Base-by-base conservation (phyloP, 1,140 invertebrate species). In the Galendromus occidentalis region DNA sequence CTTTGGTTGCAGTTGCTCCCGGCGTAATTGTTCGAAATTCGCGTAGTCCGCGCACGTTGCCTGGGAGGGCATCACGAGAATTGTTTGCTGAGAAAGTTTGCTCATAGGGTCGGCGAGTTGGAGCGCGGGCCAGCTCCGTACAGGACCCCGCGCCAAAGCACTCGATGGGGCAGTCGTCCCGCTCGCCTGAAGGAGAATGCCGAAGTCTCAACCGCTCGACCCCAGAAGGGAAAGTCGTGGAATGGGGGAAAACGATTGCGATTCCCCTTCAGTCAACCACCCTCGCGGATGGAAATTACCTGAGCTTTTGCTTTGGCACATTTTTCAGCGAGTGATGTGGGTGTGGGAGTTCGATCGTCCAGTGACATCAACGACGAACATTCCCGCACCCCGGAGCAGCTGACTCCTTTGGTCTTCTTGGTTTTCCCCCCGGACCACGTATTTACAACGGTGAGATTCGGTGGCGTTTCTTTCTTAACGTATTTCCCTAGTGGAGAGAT, bases 241-340 rank as follows among this genome's bases (percentile, higher is more conserved):
- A 39, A 4, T 39, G 33, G 4, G 33, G 33, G 4, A 6, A 9
- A 9, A 39, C 33, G 9, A 6, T 39, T n/a, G n/a, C n/a, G n/a
- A n/a, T 9, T 39, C 9, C 33, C 33, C 9, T 39, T 39, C 9
- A 39, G 33, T 6, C 9, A 9, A 39, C 4, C 4, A 39, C 4
- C 4, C 33, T 39, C 4, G 4, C 4, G 9, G 33, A 6, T 39
- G 4, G 33, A 39, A 22, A 17, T 4, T 25, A 59, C 51, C 51
- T 59, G 51, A 2, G 51, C 51, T 25, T 59, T 25, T 25, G 51
- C 51, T 33, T 59, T 59, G n/a, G 51, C 51, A 33, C 51, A 59
- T 25, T 59, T 59, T 25, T 59, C 51, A 2, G 51, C 51, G 5
- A 59, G 51, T 25, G 51, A 59, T 1, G 51, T 59, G n/a, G 51